Conservation (phyloP, 2,797 vertebrate species). For the Alcedo atthis region DNA sequence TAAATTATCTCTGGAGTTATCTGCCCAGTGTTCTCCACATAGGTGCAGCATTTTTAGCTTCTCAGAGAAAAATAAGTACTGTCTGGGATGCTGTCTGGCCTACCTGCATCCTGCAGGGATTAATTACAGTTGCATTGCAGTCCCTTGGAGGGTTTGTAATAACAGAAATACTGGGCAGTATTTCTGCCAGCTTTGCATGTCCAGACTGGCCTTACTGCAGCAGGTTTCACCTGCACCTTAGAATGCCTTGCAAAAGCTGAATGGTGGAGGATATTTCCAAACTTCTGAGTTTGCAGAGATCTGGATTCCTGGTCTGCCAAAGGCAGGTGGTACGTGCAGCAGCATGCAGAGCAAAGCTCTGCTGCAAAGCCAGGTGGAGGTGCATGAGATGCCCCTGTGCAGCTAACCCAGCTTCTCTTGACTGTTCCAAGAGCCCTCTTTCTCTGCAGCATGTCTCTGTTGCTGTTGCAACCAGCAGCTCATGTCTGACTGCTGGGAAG, state of each 20-base stretch:
- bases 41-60: background rate
- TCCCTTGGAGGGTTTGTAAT: background rate
- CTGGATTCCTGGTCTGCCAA: background rate
- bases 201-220: background rate
- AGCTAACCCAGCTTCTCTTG: background rate
- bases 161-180: background rate
- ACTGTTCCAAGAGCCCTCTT: background rate
- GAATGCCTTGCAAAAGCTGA: background rate
- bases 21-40: background rate
- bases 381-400: background rate
- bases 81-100: background rate
- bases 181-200: background rate
- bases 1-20: conserved; percentile 5
- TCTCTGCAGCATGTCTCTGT: background rate
- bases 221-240: background rate
- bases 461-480: background rate
- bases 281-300: background rate
- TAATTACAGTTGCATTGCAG: conserved; percentile 23
- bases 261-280: conserved; percentile 18
- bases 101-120: background rate
- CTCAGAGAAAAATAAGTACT: background rate
- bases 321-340: background rate
- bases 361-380: background rate
- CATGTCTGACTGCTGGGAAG: background rate
- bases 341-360: background rate